Evolutionary conservation across 2,797 vertebrate genomes (phyloP).

Genomic region (Urophycis tenuis): DNA sequence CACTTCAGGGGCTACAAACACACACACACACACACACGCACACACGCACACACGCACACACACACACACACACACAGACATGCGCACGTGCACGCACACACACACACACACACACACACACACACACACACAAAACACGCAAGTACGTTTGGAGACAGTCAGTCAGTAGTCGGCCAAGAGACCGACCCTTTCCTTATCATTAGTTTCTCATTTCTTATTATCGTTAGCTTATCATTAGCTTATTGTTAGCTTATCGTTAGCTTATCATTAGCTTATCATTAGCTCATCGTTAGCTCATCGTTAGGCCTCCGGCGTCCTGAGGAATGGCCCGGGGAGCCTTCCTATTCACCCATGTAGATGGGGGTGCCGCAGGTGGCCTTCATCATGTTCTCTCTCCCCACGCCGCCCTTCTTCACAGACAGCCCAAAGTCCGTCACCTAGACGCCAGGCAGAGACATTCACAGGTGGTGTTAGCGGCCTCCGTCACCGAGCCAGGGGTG

Average conservation of each 20-base stretch:
- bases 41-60: neutral
- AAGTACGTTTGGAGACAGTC: too few relatives aligned
- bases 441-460: conserved; percentile 28
- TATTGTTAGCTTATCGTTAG: too few relatives aligned
- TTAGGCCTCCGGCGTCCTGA: neutral
- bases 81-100: too few relatives aligned
- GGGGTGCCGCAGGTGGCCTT: conserved; percentile 81
- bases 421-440: conserved; percentile 87
- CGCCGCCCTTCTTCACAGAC: conserved; percentile 75
- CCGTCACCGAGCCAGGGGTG: neutral
- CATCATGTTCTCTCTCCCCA: conserved; percentile 76
- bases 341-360: conserved; percentile 81
- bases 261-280: too few relatives aligned
- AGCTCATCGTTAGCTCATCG: too few relatives aligned
- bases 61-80: too few relatives aligned
- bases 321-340: conserved; percentile 14
- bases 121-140: too few relatives aligned
- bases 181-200: too few relatives aligned
- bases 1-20: conserved; percentile 81
- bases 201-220: too few relatives aligned
- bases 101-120: too few relatives aligned
- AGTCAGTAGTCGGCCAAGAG: too few relatives aligned
- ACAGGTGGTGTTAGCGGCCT: conserved; percentile 29
- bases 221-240: too few relatives aligned
- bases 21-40: conserved; percentile 10